Base-by-base conservation (phyloP, 2,113 vertebrate genomes). In the Entomyzon cyanotis region DNA sequence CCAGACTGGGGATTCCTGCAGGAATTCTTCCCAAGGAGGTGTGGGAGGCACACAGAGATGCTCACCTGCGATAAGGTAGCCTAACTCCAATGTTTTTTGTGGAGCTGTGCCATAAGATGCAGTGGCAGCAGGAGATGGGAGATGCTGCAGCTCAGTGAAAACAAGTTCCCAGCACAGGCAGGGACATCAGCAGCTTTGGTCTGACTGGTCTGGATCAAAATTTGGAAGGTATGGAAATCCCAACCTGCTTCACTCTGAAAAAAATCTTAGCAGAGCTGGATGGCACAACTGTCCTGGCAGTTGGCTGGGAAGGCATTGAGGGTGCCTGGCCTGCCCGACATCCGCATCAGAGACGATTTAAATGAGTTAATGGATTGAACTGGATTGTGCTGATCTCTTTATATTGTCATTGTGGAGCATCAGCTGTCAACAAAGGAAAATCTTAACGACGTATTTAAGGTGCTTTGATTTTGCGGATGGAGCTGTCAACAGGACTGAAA, bases 401-500 rank as follows among this genome's bases (percentile, higher is more conserved):
- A 19, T 46, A 55, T 24, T 68, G 31, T 39, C 49, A 37, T 49
- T 21, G 52, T 58, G 67, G 47, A 39, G n/a, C 25, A 23, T 74
- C 74, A 87, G 39, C 85, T 85, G 79, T 92, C 76, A 44, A 31
- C 47, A 63, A 33, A 89, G 53, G 85, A 64, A 64, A 91, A 67
- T 39, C 37, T 52, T 55, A 22, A 35, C 35, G 49, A 49, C 1
- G 10, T 24, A 42, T 81, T 89, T 68, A 50, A 81, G 28, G 53
- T 2, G 3, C 58, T 90, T 95, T 79, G 47, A 42, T 88, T 67
- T 83, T 81, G 73, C 58, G 71, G 81, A 15, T 2, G 53, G 49
- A 85, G 46, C 71, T 95, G 77, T 86, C 83, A 96, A 59, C 24
- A 92, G 70, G 59, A 67, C 62, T 49, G 53, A 46, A 93, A 37